Percentiles rank a stretch among this genome's conserved stretches.
These are phyloP conservation scores for Ischnura elegans DNA, from an alignment of 2,888 invertebrate species.

Conservation along the genomic window DNA sequence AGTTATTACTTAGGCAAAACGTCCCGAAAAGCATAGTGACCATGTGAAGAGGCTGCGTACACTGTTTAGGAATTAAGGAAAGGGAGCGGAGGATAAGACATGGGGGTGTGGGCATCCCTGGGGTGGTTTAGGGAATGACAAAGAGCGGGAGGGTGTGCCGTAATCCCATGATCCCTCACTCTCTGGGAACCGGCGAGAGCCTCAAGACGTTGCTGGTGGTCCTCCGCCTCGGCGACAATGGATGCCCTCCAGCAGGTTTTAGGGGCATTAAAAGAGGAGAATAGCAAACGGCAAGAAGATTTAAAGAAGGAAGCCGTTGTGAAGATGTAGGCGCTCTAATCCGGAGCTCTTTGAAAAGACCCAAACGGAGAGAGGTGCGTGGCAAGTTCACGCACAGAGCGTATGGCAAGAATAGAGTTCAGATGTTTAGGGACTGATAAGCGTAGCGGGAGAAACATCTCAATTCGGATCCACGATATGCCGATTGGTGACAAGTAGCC, in stretches of 20 bases:
- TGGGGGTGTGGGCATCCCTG: no score
- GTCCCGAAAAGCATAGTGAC: no score
- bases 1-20: no score
- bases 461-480: no score
- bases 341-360: neutral
- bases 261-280: neutral
- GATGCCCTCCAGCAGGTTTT: neutral
- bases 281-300: neutral
- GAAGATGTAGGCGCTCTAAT: neutral
- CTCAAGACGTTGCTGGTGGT: neutral
- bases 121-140: neutral
- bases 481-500: no score
- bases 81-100: no score
- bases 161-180: slow-evolving; percentile 26
- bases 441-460: no score
- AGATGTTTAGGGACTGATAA: no score
- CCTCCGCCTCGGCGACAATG: neutral
- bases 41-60: no score
- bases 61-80: no score
- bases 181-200: neutral
- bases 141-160: neutral
- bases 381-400: no score
- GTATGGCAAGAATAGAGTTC: no score
- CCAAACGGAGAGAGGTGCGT: neutral
- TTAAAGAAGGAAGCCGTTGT: neutral